Conservation (phyloP, 2,797 vertebrate species). For the Sebastes oblongus region DNA sequence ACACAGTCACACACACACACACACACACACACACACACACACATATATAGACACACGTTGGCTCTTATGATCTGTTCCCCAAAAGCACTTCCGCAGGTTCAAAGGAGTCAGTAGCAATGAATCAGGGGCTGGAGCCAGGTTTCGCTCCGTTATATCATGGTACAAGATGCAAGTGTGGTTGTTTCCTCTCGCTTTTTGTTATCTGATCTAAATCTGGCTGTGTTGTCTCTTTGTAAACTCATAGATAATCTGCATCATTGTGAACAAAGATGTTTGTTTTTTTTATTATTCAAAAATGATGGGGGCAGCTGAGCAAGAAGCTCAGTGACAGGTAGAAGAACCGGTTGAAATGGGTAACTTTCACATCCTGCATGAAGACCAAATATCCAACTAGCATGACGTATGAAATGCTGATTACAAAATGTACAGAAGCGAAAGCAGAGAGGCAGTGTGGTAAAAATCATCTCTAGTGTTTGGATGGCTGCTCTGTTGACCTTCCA, state of each 20-base stretch:
- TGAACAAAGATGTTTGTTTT: not conserved
- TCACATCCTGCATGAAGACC: not conserved
- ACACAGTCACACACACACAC: slow-evolving; percentile 24
- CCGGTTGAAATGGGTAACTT: not conserved
- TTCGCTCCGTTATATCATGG: slow-evolving; percentile 32
- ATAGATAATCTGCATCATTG: not conserved
- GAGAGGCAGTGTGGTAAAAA: not conserved
- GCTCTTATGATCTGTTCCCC: slow-evolving; percentile 67
- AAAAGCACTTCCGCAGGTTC: slow-evolving; percentile 70
- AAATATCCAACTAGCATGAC: not conserved
- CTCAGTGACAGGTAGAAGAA: not conserved
- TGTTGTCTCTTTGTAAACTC: slow-evolving; percentile 3
- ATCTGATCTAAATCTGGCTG: slow-evolving; percentile 19
- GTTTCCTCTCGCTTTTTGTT: not conserved
- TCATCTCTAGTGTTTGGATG: not conserved
- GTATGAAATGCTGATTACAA: not conserved
- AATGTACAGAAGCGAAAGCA: too few relatives aligned
- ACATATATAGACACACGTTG: slow-evolving; percentile 33
- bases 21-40: slow-evolving; percentile 31
- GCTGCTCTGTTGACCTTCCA: not conserved
- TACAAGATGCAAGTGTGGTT: slow-evolving; percentile 22
- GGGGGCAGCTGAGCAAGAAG: not conserved
- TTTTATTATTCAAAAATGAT: not conserved
- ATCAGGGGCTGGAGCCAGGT: slow-evolving; percentile 39
- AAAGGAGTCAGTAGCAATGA: slow-evolving; percentile 59